Evolutionary conservation across 2,888 invertebrate genomes (phyloP).

Genomic region (Leucania comma): DNA sequence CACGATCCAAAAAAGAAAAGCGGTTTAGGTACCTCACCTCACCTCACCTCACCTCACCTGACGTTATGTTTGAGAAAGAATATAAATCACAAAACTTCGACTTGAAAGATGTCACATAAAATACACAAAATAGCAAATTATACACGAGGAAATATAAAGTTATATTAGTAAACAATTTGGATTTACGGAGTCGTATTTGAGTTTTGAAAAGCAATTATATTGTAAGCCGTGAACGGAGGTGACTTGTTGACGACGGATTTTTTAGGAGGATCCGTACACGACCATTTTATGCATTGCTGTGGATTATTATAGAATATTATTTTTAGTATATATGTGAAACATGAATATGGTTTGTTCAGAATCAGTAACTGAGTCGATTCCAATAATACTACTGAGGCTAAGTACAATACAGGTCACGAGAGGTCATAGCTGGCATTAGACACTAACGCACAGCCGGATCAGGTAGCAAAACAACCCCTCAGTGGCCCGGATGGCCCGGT

Average conservation of each 20-base stretch:
- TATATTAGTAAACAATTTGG: constrained; percentile 41
- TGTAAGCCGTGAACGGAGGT: constrained; percentile 14
- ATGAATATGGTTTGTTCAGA: too few relatives aligned
- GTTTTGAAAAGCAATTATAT: constrained; percentile 53
- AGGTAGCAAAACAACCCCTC: too few relatives aligned
- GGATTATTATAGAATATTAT: background rate
- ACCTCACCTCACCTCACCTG: too few relatives aligned
- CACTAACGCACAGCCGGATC: too few relatives aligned
- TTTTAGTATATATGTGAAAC: too few relatives aligned
- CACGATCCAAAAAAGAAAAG: constrained; percentile 37
- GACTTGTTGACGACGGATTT: background rate
- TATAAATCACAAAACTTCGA: constrained; percentile 51
- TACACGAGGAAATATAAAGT: constrained; percentile 37
- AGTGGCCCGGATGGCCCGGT: too few relatives aligned
- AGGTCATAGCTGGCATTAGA: too few relatives aligned
- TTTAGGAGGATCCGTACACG: background rate
- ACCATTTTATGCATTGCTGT: background rate
- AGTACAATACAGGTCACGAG: too few relatives aligned
- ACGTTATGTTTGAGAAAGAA: constrained; percentile 26
- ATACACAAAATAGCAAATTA: constrained; percentile 44
- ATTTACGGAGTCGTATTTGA: constrained; percentile 45
- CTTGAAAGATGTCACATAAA: constrained; percentile 32
- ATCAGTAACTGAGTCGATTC: too few relatives aligned
- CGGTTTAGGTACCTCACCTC: too few relatives aligned
- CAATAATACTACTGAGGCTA: too few relatives aligned